Evolutionary conservation across 2,888 invertebrate genomes (phyloP).

Genomic region (Plagodis dolabraria): DNA sequence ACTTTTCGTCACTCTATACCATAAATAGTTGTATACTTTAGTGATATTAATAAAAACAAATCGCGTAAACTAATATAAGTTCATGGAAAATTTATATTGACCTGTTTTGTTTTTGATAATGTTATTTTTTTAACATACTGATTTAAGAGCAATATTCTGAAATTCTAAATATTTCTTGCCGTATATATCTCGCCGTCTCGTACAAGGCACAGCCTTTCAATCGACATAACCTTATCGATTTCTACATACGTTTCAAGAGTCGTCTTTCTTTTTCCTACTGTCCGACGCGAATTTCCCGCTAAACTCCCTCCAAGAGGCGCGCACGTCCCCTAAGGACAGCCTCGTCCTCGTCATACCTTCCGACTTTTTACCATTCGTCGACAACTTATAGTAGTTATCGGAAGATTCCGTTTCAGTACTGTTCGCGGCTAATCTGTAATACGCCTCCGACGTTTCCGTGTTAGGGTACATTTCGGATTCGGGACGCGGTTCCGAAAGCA

Average conservation of each 20-base stretch:
- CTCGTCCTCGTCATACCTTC: constrained; percentile 35
- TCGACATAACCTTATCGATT: background rate
- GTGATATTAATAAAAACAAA: background rate
- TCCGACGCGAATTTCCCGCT: constrained; percentile 57
- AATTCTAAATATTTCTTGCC: too few species aligned
- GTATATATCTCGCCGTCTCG: too few species aligned
- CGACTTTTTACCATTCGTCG: constrained; percentile 25
- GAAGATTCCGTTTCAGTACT: constrained; percentile 7
- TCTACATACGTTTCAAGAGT: constrained; percentile 14
- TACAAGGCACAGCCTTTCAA: background rate
- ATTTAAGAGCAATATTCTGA: too few species aligned
- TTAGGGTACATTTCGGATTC: constrained; percentile 1
- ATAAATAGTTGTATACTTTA: background rate
- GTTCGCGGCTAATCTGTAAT: constrained; percentile 9
- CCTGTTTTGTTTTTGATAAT: too few species aligned
- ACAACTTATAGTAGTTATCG: constrained; percentile 21
- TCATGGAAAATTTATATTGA: too few species aligned
- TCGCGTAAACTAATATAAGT: background rate
- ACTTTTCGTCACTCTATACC: too few species aligned
- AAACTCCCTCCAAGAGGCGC: constrained; percentile 62
- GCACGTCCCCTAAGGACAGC: constrained; percentile 56
- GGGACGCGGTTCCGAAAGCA: background rate
- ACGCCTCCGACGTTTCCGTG: constrained; percentile 1
- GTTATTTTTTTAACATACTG: too few species aligned
- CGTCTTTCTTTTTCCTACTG: constrained; percentile 49